Evolutionary conservation across 35 echinoderm and acorn worm genomes (phyloP), one percentile per base, ranked within the genome.

Genomic region (Hemicentrotus pulcherrimus): DNA sequence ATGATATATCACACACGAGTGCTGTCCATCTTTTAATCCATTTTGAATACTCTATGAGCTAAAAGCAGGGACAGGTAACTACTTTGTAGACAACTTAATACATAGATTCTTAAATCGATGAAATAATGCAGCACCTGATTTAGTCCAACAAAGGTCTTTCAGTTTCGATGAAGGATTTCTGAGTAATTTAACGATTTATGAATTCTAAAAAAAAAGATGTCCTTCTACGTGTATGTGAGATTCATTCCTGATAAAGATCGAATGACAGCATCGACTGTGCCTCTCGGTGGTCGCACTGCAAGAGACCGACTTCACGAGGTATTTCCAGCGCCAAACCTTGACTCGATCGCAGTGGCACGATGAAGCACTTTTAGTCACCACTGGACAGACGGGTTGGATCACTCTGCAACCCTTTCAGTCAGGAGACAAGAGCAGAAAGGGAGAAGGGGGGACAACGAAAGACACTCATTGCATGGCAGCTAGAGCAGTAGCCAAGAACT

Each of bases 331-430:
- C 65, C 28, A 78, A 78, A 78, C 65, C 65, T 78, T 78, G 65
- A 78, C 28, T 78, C 35, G 35, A 41, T 41, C 65, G 65, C 65
- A 78, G 65, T 22, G 65, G 65, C 65, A 78, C 65, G 65, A 78
- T n/a, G 65, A 78, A 78, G 65, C 65, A 78, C 65, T 78, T 78
- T 78, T 78, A 78, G 65, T 78, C 65, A 78, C 65, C 65, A 22
- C 52, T n/a, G 65, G 65, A 78, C 65, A 78, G 65, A 78, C 7
- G 65, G 28, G 65, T 78, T 28, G 65, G 65, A 78, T 78, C 65
- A 78, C 65, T 78, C 65, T 22, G 65, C 65, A 78, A 78, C 65
- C 65, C 65, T 78, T 78, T 78, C 65, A 78, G 65, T 15, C 22
- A 78, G 19, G 65, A 22, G 65, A 78, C 65, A 78, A 78, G 65